These are phyloP conservation scores for Parnassius smintheus DNA, from an alignment of 2,888 invertebrate genomes.

Conservation along the genomic window DNA sequence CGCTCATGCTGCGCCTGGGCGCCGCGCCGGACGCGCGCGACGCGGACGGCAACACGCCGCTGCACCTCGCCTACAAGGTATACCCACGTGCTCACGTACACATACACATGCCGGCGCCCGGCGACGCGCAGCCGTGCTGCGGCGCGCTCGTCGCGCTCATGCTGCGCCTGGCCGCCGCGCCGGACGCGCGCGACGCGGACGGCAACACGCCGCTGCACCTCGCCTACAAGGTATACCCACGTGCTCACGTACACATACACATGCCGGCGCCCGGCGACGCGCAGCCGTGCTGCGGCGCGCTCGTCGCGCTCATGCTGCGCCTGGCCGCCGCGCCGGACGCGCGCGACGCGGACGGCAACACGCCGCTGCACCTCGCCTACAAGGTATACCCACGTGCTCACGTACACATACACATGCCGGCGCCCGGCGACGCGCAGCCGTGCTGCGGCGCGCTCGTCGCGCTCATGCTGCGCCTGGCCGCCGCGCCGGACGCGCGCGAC, in stretches of 20 bases:
- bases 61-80: slow-evolving; percentile 86
- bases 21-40: slow-evolving; percentile 91
- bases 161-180: slow-evolving; percentile 90
- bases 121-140: slow-evolving; percentile 81
- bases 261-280: slow-evolving; percentile 86
- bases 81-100: not conserved
- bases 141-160: slow-evolving; percentile 84
- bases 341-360: slow-evolving; percentile 91
- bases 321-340: slow-evolving; percentile 92
- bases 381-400: slow-evolving; percentile 71
- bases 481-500: slow-evolving; percentile 89
- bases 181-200: slow-evolving; percentile 88
- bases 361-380: slow-evolving; percentile 92
- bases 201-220: slow-evolving; percentile 95
- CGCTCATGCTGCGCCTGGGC: slow-evolving; percentile 89
- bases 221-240: slow-evolving; percentile 88
- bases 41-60: slow-evolving; percentile 91
- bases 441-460: slow-evolving; percentile 76
- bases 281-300: slow-evolving; percentile 68
- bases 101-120: slow-evolving; percentile 81
- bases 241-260: slow-evolving; percentile 68
- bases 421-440: slow-evolving; percentile 85
- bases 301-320: slow-evolving; percentile 86
- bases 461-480: slow-evolving; percentile 90
- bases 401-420: slow-evolving; percentile 63